Percentiles rank a stretch among this genome's conserved stretches.
These are phyloP conservation scores for Myripristis jacobus DNA, from an alignment of 2,797 vertebrate species.

Conservation along the genomic window DNA sequence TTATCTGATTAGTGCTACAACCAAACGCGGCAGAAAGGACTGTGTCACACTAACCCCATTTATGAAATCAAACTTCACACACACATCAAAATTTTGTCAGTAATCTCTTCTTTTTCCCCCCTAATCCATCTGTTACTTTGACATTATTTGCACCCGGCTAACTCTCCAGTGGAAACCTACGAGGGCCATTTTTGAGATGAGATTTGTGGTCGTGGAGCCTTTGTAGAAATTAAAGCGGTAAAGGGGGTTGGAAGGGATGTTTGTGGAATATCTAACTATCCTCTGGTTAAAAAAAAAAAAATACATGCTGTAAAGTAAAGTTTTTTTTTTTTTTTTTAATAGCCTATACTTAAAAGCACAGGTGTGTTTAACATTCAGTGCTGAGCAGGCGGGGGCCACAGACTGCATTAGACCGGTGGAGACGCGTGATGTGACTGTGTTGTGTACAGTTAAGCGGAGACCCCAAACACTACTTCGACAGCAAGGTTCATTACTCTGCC, in stretches of 20 bases:
- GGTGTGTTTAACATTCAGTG: constrained; percentile 2
- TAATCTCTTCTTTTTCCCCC: too few relatives aligned
- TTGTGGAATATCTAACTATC: constrained; percentile 8
- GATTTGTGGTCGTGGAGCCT: too few relatives aligned
- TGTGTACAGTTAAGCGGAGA: constrained; percentile 34
- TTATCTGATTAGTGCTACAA: too few relatives aligned
- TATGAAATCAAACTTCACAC: too few relatives aligned
- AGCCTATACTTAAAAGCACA: neutral
- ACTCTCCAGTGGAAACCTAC: too few relatives aligned
- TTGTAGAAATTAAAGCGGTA: neutral
- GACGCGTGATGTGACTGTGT: neutral
- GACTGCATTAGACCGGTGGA: neutral
- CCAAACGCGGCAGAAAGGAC: too few relatives aligned
- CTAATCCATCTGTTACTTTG: too few relatives aligned
- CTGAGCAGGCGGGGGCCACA: neutral
- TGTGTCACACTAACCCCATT: too few relatives aligned
- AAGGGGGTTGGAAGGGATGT: neutral
- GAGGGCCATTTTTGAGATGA: too few relatives aligned
- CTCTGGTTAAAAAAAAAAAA: constrained; percentile 4
- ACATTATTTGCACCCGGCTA: too few relatives aligned
- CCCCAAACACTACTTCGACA: constrained; percentile 5
- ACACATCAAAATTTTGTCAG: too few relatives aligned
- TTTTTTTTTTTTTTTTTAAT: neutral
- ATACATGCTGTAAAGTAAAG: neutral
- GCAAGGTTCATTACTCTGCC: constrained; percentile 64